Evolutionary conservation across 2,888 invertebrate species (phyloP).

Genomic region (Ypsolopha scabrella): DNA sequence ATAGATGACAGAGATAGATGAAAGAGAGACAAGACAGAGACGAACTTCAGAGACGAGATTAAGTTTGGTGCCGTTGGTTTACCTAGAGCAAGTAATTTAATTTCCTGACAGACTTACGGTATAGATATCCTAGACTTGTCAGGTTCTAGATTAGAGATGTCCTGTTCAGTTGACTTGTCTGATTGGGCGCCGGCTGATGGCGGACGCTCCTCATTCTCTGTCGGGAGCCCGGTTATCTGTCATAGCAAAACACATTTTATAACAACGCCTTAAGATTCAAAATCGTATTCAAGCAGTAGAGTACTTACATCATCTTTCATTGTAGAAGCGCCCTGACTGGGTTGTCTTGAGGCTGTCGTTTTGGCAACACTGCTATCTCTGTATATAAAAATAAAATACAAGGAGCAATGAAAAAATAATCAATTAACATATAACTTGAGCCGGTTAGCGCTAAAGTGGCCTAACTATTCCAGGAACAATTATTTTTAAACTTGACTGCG

Average conservation of each 20-base stretch:
- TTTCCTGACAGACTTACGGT: too few relatives aligned
- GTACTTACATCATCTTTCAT: conserved; percentile 54
- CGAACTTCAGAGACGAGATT: too few relatives aligned
- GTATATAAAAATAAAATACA: conserved; percentile 10
- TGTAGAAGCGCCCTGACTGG: conserved; percentile 30
- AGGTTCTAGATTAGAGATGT: not conserved
- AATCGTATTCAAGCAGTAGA: not conserved
- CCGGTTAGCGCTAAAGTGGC: too few relatives aligned
- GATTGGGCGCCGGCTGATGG: not conserved
- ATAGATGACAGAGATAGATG: too few relatives aligned
- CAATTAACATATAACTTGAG: too few relatives aligned
- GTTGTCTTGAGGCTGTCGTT: conserved; percentile 45
- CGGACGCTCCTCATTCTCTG: not conserved
- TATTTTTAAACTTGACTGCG: too few relatives aligned
- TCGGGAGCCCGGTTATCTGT: not conserved
- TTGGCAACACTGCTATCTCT: conserved; percentile 34
- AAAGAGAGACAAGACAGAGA: too few relatives aligned
- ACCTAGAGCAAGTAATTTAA: too few relatives aligned
- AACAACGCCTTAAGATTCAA: not conserved
- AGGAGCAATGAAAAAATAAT: not conserved
- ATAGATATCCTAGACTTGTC: not conserved
- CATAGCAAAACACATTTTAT: not conserved
- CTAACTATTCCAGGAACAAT: too few relatives aligned
- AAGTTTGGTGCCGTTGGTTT: too few relatives aligned
- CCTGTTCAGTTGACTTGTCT: not conserved